Percentiles rank a stretch among this genome's conserved stretches.
Evolutionary conservation across 2,888 invertebrate species (phyloP).

Genomic region (Cotesia congregata): DNA sequence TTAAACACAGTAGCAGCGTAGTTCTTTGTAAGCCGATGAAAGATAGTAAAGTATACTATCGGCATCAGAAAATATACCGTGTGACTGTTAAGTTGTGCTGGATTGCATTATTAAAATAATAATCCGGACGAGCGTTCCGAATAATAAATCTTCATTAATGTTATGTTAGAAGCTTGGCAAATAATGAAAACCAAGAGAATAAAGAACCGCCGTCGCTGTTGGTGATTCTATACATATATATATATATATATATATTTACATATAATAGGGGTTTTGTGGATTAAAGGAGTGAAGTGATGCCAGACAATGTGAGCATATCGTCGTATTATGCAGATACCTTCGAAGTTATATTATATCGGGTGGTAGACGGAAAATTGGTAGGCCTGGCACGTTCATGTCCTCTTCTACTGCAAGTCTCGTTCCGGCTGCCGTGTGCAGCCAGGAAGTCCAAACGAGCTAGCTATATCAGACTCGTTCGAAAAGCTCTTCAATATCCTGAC

Average conservation of each 20-base stretch:
- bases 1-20: not conserved
- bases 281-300: not conserved
- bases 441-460: slow-evolving; percentile 31
- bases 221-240: not conserved
- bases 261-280: not conserved
- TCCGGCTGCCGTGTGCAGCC: slow-evolving; percentile 25
- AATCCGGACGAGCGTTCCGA: slow-evolving; percentile 50
- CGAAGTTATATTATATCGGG: slow-evolving; percentile 40
- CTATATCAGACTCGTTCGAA: slow-evolving; percentile 15
- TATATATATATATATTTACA: too few relatives aligned
- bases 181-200: slow-evolving; percentile 18
- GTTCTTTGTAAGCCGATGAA: not conserved
- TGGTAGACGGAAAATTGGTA: slow-evolving; percentile 43
- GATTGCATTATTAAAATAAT: slow-evolving; percentile 53
- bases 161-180: slow-evolving; percentile 33
- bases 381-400: slow-evolving; percentile 45
- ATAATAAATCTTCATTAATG: slow-evolving; percentile 56
- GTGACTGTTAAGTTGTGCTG: slow-evolving; percentile 37
- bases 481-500: slow-evolving; percentile 4
- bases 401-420: slow-evolving; percentile 33
- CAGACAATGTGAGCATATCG: slow-evolving; percentile 44
- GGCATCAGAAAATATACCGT: not conserved
- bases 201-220: slow-evolving; percentile 8
- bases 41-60: not conserved
- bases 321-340: slow-evolving; percentile 50